Conservation (phyloP, 2,888 invertebrate genomes). For the Lasioglossum figueresi region DNA sequence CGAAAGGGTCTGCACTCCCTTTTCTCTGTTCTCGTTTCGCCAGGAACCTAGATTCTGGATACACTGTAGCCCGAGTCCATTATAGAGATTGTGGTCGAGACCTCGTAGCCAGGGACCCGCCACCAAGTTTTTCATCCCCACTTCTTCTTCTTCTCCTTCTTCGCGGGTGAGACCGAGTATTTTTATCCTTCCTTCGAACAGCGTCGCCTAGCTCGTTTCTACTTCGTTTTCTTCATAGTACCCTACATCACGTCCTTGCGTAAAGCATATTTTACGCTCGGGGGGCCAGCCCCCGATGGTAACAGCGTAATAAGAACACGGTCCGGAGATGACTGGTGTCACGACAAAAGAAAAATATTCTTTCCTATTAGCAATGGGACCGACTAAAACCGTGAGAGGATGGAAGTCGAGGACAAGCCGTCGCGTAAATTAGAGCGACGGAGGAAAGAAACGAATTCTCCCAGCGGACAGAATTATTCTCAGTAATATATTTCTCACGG, state of each 20-base stretch:
- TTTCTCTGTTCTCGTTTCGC: conserved; percentile 58
- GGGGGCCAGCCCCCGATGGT: conserved; percentile 63
- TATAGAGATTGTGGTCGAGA: conserved; percentile 82
- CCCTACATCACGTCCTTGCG: conserved; percentile 62
- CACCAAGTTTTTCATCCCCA: conserved; percentile 69
- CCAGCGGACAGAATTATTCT: conserved; percentile 61
- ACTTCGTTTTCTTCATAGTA: conserved; percentile 57
- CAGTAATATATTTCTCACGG: conserved; percentile 59
- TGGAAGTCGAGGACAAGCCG: conserved; percentile 51
- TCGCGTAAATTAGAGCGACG: conserved; percentile 66
- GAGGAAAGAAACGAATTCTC: conserved; percentile 46
- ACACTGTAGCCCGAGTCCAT: conserved; percentile 81
- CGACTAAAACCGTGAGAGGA: conserved; percentile 52
- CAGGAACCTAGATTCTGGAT: conserved; percentile 70
- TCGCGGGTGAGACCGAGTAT: conserved; percentile 47
- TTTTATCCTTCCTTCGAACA: conserved; percentile 41
- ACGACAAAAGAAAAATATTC: conserved; percentile 63
- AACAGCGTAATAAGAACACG: conserved; percentile 76
- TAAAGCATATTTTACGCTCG: conserved; percentile 72
- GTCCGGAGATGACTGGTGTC: conserved; percentile 71
- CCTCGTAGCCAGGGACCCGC: conserved; percentile 67
- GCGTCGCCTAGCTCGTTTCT: conserved; percentile 55
- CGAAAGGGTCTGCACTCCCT: conserved; percentile 63
- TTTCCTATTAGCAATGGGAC: conserved; percentile 65
- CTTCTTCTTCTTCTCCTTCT: conserved; percentile 19